These are phyloP conservation scores for Sandelia bainsii DNA, from an alignment of 2,797 vertebrate species.

Conservation along the genomic window DNA sequence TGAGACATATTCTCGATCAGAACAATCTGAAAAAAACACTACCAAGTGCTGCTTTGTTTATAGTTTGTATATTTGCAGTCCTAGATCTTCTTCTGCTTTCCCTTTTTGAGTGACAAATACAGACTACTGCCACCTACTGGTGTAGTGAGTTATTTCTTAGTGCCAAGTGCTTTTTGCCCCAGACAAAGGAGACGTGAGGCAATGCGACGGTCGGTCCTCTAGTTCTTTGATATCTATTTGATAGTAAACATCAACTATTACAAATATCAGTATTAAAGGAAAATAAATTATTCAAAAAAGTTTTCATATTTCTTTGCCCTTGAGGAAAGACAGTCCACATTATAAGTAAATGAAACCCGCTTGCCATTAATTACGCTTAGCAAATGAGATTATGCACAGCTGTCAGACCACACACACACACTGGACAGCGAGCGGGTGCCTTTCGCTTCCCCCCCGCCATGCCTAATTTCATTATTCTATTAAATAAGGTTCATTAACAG, in stretches of 20 bases:
- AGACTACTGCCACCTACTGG: too few species aligned
- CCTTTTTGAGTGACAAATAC: too few species aligned
- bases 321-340: slow-evolving; percentile 68
- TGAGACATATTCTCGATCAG: too few species aligned
- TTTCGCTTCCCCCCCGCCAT: slow-evolving; percentile 45
- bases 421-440: slow-evolving; percentile 35
- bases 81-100: too few species aligned
- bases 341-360: slow-evolving; percentile 66
- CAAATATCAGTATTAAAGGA: background rate
- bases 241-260: background rate
- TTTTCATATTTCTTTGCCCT: slow-evolving; percentile 71
- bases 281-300: slow-evolving; percentile 28
- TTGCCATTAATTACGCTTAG: slow-evolving; percentile 73
- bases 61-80: too few species aligned
- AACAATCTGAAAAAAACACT: too few species aligned
- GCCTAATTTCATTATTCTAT: slow-evolving; percentile 76
- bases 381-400: slow-evolving; percentile 77
- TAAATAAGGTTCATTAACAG: slow-evolving; percentile 72
- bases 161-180: too few species aligned
- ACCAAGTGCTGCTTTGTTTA: too few species aligned
- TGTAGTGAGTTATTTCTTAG: too few species aligned
- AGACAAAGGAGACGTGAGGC: too few species aligned
- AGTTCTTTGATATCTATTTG: too few species aligned
- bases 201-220: too few species aligned
- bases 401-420: slow-evolving; percentile 69